A percentile compares a stretch with the other conserved stretches of the same genome.
These are phyloP conservation scores for Barnardius zonarius DNA, from an alignment of 2,113 vertebrate species.

Conservation along the genomic window DNA sequence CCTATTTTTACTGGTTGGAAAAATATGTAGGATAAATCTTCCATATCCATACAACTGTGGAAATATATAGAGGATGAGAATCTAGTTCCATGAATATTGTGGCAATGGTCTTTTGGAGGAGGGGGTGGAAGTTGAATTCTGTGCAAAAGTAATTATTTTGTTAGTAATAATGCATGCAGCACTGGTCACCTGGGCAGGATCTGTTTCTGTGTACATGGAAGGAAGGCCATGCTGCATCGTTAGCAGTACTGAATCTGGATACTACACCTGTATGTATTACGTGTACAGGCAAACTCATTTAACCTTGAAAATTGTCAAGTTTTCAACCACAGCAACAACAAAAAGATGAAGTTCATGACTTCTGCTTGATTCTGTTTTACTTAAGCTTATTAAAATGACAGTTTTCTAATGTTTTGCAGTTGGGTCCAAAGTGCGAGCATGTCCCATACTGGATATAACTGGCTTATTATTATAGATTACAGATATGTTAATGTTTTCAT, in stretches of 20 bases:
- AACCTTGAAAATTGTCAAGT: background rate
- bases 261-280: background rate
- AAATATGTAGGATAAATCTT: background rate
- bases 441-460: background rate
- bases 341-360: too few species aligned
- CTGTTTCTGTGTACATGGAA: background rate
- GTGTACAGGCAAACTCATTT: background rate
- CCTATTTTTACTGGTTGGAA: background rate
- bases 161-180: background rate
- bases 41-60: background rate
- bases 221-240: background rate
- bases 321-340: background rate
- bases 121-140: background rate
- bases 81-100: background rate
- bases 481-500: background rate
- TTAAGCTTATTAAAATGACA: background rate
- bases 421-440: background rate
- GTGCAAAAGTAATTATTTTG: background rate
- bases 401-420: background rate
- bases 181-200: background rate
- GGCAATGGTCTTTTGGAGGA: background rate
- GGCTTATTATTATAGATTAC: background rate
- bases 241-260: background rate
- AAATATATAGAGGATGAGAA: background rate
- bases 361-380: background rate